phyloP scores from a whole-genome alignment of 2,797 vertebrate species.

The Sebastes nivosus region DNA sequence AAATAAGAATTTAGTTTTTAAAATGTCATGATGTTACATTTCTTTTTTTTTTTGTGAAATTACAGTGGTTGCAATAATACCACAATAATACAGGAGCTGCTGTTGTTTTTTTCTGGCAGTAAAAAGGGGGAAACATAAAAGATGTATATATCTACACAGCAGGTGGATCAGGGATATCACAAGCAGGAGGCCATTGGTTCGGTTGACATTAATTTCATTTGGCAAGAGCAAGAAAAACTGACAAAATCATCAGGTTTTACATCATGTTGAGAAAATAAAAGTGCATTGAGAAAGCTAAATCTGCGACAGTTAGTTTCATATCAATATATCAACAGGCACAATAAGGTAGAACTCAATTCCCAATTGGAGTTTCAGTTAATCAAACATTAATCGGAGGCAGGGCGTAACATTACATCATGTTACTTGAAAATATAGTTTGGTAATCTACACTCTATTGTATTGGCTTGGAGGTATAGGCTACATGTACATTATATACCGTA shows the following conservation, averaged over 20 bases:
- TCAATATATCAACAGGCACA: not conserved
- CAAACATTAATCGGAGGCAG: not conserved
- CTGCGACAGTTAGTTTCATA: not conserved
- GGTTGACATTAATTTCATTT: not conserved
- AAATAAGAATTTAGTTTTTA: not conserved
- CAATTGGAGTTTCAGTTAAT: not conserved
- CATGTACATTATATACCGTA: not conserved
- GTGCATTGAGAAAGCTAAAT: not conserved
- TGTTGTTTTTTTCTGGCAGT: not conserved
- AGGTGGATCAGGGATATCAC: not conserved
- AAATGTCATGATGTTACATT: not conserved
- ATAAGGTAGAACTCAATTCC: not conserved
- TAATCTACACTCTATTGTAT: not conserved
- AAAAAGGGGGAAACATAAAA: not conserved
- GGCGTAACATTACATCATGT: not conserved
- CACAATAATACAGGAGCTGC: not conserved
- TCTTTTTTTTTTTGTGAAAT: not conserved
- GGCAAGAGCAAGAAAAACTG: not conserved
- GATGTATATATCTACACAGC: not conserved
- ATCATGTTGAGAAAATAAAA: not conserved
- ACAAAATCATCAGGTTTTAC: not conserved
- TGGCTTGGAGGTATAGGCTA: not conserved
- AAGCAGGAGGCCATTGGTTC: not conserved
- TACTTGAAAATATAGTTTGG: not conserved
- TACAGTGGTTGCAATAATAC: not conserved